phyloP scores from a whole-genome alignment of 2,113 vertebrate genomes.

The Clarias magur region DNA sequence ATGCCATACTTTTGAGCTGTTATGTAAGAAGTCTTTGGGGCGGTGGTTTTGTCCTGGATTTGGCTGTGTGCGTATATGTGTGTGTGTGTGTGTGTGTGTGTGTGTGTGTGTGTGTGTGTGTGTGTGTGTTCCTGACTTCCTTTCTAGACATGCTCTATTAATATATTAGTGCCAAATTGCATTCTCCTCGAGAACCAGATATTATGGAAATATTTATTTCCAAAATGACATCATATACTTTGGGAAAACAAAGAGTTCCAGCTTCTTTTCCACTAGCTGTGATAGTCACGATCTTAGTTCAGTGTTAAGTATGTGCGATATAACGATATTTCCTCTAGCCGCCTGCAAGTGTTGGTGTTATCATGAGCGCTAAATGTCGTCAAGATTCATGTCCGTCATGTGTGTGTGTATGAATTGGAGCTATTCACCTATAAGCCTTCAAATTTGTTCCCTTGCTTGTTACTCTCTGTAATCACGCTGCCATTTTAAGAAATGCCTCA shows the following conservation, averaged over 20 bases:
- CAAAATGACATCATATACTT: constrained; percentile 19
- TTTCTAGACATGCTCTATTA: constrained; percentile 46
- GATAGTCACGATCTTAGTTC: background rate
- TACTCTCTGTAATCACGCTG: background rate
- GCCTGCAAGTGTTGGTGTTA: background rate
- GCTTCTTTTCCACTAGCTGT: background rate
- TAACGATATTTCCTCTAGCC: background rate
- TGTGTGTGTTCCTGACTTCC: constrained; percentile 45
- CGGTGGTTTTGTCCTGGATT: constrained; percentile 19
- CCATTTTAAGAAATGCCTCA: background rate
- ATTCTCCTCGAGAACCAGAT: background rate
- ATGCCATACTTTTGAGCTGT: constrained; percentile 31
- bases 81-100: constrained; percentile 22
- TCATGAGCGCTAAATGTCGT: background rate
- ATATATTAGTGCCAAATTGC: constrained; percentile 15
- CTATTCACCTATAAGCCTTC: background rate
- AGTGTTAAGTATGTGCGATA: background rate
- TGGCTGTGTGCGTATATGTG: constrained; percentile 15
- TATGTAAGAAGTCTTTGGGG: constrained; percentile 38
- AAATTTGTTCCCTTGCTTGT: background rate
- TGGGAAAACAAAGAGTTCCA: constrained; percentile 24
- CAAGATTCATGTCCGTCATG: background rate
- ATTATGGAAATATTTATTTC: constrained; percentile 10
- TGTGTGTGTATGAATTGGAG: background rate
- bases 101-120: constrained; percentile 18